Percentiles rank a stretch among this genome's conserved stretches.
Evolutionary conservation across 2,797 vertebrate genomes (phyloP).

Genomic region (Varecia variegata): DNA sequence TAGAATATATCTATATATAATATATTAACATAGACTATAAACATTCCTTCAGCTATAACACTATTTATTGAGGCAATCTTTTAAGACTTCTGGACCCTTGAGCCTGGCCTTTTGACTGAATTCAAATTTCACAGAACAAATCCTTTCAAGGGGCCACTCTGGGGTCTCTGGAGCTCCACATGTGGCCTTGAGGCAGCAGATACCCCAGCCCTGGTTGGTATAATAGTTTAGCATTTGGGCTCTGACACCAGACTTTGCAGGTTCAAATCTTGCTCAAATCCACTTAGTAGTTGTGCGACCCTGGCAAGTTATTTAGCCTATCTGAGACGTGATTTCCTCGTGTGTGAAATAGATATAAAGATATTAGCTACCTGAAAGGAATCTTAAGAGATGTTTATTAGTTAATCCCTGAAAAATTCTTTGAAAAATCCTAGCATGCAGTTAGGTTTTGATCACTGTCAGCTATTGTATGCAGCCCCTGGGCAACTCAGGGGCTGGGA

Average conservation of each 20-base stretch:
- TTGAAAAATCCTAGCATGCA: not conserved
- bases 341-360: not conserved
- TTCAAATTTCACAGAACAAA: no score
- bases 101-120: no score
- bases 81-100: no score
- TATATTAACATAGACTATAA: not conserved
- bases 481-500: no score
- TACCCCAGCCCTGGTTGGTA: not conserved
- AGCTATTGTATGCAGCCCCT: not conserved
- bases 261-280: not conserved
- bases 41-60: not conserved
- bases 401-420: not conserved
- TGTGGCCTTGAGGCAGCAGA: not conserved
- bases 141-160: no score
- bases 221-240: not conserved
- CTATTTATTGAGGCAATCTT: not conserved
- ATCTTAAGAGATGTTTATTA: not conserved
- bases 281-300: not conserved
- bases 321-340: not conserved
- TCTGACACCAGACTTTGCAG: not conserved
- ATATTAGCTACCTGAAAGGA: not conserved
- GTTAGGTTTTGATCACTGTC: not conserved
- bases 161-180: no score
- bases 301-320: not conserved
- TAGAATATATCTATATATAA: not conserved